Conservation (phyloP, 2,888 invertebrate species). For the Eretmocerus hayati region DNA sequence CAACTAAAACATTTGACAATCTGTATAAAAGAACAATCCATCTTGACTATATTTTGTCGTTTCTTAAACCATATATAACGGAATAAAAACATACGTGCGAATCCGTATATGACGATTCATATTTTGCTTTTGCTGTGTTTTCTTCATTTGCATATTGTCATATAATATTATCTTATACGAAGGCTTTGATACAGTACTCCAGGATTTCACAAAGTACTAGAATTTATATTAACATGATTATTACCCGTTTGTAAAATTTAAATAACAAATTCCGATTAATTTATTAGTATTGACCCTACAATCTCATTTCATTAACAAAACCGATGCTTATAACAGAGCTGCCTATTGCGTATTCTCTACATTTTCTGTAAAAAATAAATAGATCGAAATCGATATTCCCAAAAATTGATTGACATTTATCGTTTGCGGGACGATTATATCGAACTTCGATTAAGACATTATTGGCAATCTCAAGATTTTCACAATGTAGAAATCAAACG, state of each 20-base stretch:
- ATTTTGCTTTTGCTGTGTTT: conserved; percentile 2
- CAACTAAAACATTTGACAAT: conserved; percentile 31
- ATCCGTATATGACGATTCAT: conserved; percentile 16
- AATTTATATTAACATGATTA: conserved; percentile 10
- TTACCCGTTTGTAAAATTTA: conserved; percentile 9
- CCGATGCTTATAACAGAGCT: too few relatives aligned
- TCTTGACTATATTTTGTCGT: conserved; percentile 30
- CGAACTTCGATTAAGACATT: background rate
- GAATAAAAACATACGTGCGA: conserved; percentile 30
- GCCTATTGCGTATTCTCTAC: conserved; percentile 13
- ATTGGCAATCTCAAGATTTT: too few relatives aligned
- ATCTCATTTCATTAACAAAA: background rate
- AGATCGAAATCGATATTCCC: conserved; percentile 2
- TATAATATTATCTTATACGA: conserved; percentile 28
- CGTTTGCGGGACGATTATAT: background rate
- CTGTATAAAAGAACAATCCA: conserved; percentile 36
- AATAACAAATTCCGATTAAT: conserved; percentile 14
- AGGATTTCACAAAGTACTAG: conserved; percentile 13
- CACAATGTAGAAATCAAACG: too few relatives aligned
- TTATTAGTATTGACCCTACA: conserved; percentile 9
- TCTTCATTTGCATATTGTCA: conserved; percentile 16
- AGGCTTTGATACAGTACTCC: conserved; percentile 30
- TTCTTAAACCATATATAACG: conserved; percentile 30
- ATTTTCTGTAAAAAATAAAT: conserved; percentile 4
- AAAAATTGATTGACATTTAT: background rate